These are phyloP conservation scores for Glaucopsyche alexis DNA, from an alignment of 2,888 invertebrate genomes.

Conservation along the genomic window DNA sequence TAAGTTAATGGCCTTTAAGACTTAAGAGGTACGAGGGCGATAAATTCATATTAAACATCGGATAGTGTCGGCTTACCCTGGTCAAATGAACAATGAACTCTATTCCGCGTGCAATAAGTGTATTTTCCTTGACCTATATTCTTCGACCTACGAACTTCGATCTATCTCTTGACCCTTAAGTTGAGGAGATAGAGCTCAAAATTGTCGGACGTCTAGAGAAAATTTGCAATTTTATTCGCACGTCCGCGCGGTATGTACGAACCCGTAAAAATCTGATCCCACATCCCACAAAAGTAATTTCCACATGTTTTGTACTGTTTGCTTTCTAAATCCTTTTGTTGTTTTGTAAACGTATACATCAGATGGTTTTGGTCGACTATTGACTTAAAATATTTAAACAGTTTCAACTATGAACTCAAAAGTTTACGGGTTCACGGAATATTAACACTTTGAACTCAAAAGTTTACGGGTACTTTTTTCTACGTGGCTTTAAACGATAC, in stretches of 20 bases:
- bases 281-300: constrained; percentile 9
- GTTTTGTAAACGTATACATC: too few species aligned
- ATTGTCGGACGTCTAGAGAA: not conserved
- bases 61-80: not conserved
- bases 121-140: constrained; percentile 12
- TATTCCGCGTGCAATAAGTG: not conserved
- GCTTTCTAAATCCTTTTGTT: not conserved
- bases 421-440: too few species aligned
- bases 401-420: too few species aligned
- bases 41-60: constrained; percentile 25
- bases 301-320: not conserved
- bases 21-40: constrained; percentile 10
- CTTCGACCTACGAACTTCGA: not conserved
- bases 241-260: not conserved
- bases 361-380: too few species aligned
- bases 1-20: constrained; percentile 17
- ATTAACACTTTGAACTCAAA: too few species aligned
- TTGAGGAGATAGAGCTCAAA: not conserved
- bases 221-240: constrained; percentile 28
- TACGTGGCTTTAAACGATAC: too few species aligned
- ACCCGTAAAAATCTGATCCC: constrained; percentile 15
- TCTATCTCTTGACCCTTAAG: not conserved
- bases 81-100: not conserved
- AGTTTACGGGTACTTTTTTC: too few species aligned
- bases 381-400: too few species aligned